Base-by-base conservation (phyloP, 2,888 invertebrate species). In the Orchesellides sinensis region DNA sequence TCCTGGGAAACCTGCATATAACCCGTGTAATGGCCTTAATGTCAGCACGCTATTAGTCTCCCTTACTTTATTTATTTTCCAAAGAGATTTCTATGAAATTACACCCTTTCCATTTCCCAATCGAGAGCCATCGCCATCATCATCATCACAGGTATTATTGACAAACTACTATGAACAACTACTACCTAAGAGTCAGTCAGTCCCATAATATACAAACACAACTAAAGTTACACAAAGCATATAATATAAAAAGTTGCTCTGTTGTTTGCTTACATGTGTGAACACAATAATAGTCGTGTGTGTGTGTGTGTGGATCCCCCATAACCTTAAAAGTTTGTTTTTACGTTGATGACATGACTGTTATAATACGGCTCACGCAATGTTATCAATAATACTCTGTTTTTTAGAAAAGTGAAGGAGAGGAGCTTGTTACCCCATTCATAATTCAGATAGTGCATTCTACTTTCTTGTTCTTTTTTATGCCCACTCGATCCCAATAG, bases 11-110 rank as follows among this genome's bases (percentile, higher is more conserved):
- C n/a, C n/a, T n/a, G n/a, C n/a, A n/a, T n/a, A n/a, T n/a, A n/a
- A n/a, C n/a, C n/a, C n/a, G n/a, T n/a, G n/a, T 83, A 83, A 83
- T 83, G 83, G 83, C 47, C 65, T 77, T 83, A 83, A 83, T 83
- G 83, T 77, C 83, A 83, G 77, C 83, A 75, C 63, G 68, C 83
- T 77, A 83, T 83, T 83, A 83, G 83, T 72, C 77, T 52, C 40
- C 56, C 47, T 32, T 21, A 35, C 63, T 40, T 63, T 63, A 63
- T 63, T 63, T 59, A 32, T 17, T 59, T 27, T 56, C 32, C 10
- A 8, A n/a, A 40, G 40, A 40, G 40, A 40, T 40, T 40, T 40
- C 40, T 40, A 40, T 40, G 10, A 40, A 40, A 40, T 40, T 40
- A 40, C 40, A 40, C 40, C 40, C 40, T 40, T 40, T 40, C 40